phyloP scores from a whole-genome alignment of 2,888 invertebrate species.

The Drosophila hawaiiensis region DNA sequence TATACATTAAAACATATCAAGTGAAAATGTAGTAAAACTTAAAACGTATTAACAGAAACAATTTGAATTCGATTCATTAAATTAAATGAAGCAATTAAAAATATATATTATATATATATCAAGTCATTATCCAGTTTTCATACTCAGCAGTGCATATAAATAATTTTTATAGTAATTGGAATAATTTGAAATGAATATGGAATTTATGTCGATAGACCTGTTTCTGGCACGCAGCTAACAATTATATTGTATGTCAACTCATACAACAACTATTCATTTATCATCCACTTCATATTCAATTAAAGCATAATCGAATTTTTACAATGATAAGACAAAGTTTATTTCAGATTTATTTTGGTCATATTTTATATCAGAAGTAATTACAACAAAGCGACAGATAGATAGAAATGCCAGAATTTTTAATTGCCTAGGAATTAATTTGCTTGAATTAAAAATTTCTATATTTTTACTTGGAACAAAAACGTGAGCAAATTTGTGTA shows the following conservation, averaged over 20 bases:
- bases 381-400: background rate
- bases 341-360: background rate
- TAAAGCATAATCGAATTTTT: background rate
- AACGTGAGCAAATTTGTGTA: background rate
- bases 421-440: background rate
- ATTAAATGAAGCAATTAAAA: background rate
- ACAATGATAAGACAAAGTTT: background rate
- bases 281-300: background rate
- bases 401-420: background rate
- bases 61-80: background rate
- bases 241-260: slow-evolving; percentile 1
- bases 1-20: background rate
- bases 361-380: background rate
- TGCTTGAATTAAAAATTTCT: background rate
- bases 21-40: background rate
- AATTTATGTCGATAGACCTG: slow-evolving; percentile 9
- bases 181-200: background rate
- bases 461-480: background rate
- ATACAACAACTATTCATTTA: background rate
- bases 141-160: background rate
- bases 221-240: slow-evolving; percentile 13
- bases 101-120: background rate
- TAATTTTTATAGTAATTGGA: background rate
- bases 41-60: background rate
- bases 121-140: background rate